A percentile compares a stretch with the other conserved stretches of the same genome.
Conservation (phyloP, 1,140 invertebrate genomes). For the Pseudobourletiella spinata region DNA sequence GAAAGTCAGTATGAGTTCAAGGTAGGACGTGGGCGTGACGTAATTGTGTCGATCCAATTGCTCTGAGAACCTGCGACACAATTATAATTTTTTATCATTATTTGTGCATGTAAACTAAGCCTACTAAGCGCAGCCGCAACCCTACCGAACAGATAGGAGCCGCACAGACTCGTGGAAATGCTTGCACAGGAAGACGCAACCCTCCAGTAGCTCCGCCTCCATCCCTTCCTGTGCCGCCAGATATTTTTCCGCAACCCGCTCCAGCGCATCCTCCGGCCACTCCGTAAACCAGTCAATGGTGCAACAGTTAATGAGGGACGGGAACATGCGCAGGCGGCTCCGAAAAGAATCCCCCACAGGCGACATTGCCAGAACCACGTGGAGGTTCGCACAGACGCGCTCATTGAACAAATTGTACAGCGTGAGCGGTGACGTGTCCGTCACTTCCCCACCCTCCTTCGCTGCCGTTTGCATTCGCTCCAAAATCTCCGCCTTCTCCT, state of each 20-base stretch:
- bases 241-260: conserved; percentile 78
- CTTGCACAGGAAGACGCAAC: conserved; percentile 66
- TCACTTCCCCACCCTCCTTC: conserved; percentile 54
- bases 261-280: conserved; percentile 87
- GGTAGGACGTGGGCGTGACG: conserved; percentile 84
- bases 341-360: conserved; percentile 81
- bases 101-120: too few relatives aligned
- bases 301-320: too few relatives aligned
- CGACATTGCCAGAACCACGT: conserved; percentile 79
- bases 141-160: conserved; percentile 41
- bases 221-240: conserved; percentile 57
- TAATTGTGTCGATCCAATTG: conserved; percentile 69
- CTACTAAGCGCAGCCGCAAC: neutral
- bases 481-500: conserved; percentile 85
- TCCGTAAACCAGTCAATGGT: conserved; percentile 88
- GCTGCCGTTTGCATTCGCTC: conserved; percentile 73
- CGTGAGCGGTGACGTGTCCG: conserved; percentile 69
- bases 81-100: too few relatives aligned
- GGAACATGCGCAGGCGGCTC: conserved; percentile 81
- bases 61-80: conserved; percentile 59
- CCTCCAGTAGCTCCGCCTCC: conserved; percentile 39
- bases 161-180: conserved; percentile 51
- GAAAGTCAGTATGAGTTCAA: conserved; percentile 81
- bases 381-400: conserved; percentile 70
- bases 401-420: conserved; percentile 82